Evolutionary conservation across 2,888 invertebrate genomes (phyloP).

Genomic region (Cyclophora punctaria): DNA sequence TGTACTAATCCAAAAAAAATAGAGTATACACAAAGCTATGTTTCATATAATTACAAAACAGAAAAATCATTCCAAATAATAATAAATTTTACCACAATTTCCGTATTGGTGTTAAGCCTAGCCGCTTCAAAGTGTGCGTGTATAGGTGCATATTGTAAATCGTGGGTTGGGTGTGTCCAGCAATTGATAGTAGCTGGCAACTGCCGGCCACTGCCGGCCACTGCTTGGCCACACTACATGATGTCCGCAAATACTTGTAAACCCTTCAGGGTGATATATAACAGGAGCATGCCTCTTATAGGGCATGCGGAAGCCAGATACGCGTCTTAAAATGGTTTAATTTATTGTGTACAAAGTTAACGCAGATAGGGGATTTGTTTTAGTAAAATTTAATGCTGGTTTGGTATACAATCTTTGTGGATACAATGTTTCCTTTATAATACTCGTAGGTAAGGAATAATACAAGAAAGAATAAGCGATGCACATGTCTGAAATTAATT

Average conservation of each 20-base stretch:
- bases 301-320: constrained; percentile 24
- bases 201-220: too few relatives aligned
- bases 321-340: constrained; percentile 22
- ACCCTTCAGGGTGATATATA: constrained; percentile 37
- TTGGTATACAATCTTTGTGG: too few relatives aligned
- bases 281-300: constrained; percentile 24
- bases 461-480: too few relatives aligned
- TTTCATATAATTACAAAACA: too few relatives aligned
- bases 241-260: constrained; percentile 38
- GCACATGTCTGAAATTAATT: too few relatives aligned
- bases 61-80: too few relatives aligned
- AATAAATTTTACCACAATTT: too few relatives aligned
- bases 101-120: neutral
- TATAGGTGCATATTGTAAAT: constrained; percentile 39
- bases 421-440: too few relatives aligned
- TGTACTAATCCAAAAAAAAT: too few relatives aligned
- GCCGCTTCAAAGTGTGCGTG: neutral
- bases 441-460: too few relatives aligned
- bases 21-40: too few relatives aligned
- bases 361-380: too few relatives aligned
- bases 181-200: constrained; percentile 44
- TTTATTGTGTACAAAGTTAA: constrained; percentile 12
- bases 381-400: neutral
- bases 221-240: constrained; percentile 30
- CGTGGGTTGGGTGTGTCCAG: constrained; percentile 68